Evolutionary conservation across 2,888 invertebrate genomes (phyloP).

Genomic region (Dichetophora obliterata): DNA sequence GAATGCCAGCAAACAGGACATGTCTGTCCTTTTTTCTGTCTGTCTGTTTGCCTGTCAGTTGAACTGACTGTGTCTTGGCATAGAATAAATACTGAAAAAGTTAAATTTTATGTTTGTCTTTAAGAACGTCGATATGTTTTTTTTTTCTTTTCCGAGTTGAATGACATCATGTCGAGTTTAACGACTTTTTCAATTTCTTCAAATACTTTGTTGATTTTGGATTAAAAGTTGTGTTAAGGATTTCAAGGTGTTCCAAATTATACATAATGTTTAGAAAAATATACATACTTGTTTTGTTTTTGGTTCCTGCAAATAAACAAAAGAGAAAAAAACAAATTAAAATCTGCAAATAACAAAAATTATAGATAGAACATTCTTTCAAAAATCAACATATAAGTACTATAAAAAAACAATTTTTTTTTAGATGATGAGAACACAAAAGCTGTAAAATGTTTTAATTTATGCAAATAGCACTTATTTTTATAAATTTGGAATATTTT

Average conservation of each 20-base stretch:
- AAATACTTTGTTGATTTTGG: neutral
- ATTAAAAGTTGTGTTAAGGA: neutral
- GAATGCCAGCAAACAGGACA: neutral
- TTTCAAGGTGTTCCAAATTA: constrained; percentile 27
- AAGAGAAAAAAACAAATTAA: constrained; percentile 46
- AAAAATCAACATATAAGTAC: neutral
- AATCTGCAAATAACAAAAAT: constrained; percentile 33
- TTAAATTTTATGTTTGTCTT: no score
- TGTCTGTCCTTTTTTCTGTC: neutral
- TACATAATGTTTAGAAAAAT: constrained; percentile 41
- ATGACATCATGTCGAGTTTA: neutral
- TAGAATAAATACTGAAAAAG: no score
- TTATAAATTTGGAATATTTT: no score
- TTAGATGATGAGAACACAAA: no score
- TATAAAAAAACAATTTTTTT: no score
- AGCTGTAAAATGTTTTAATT: no score
- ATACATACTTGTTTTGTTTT: constrained; percentile 66
- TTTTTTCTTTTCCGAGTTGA: neutral
- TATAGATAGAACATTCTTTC: neutral
- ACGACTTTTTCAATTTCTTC: no score
- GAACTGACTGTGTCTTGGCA: neutral
- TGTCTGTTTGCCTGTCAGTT: neutral
- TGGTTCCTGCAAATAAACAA: constrained; percentile 61
- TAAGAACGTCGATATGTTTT: no score
- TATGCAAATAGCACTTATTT: no score